Conservation (phyloP, 1,140 invertebrate genomes). For the Dreissena polymorpha region DNA sequence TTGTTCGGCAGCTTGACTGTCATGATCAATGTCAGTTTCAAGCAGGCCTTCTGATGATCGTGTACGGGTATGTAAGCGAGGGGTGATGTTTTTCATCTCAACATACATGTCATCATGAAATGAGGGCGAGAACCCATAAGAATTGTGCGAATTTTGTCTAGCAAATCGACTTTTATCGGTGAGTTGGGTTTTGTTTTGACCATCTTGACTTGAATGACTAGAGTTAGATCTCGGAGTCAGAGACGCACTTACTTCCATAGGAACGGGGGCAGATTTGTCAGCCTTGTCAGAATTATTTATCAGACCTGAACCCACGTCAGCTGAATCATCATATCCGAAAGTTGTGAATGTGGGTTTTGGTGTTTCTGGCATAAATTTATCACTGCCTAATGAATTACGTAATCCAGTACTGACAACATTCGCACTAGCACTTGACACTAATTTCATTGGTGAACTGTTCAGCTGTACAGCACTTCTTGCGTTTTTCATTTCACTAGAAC, state of each 20-base stretch:
- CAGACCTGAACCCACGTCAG: not conserved
- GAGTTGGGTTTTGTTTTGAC: not conserved
- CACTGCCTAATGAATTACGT: conserved; percentile 46
- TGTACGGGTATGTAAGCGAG: conserved; percentile 56
- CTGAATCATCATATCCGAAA: conserved; percentile 59
- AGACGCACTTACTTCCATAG: conserved; percentile 6
- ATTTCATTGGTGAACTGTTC: not conserved
- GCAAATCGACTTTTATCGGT: not conserved
- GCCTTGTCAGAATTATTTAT: conserved; percentile 33
- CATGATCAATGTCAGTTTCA: conserved; percentile 50
- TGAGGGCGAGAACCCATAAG: conserved; percentile 36
- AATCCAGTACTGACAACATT: conserved; percentile 4
- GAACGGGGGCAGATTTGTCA: not conserved
- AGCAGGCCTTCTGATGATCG: conserved; percentile 66
- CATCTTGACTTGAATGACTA: conserved; percentile 12
- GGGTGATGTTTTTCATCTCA: conserved; percentile 41
- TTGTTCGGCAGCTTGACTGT: conserved; percentile 60
- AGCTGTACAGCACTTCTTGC: not conserved
- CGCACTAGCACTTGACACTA: not conserved
- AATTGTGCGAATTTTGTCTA: conserved; percentile 34
- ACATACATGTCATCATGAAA: conserved; percentile 61
- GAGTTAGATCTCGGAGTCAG: conserved; percentile 29
- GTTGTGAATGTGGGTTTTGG: conserved; percentile 64
- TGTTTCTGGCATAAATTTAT: conserved; percentile 30
- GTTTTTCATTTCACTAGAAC: not conserved